A percentile compares a stretch with the other conserved stretches of the same genome.
Evolutionary conservation across 1,140 invertebrate species (phyloP).

Genomic region (Cotesia chilonis): DNA sequence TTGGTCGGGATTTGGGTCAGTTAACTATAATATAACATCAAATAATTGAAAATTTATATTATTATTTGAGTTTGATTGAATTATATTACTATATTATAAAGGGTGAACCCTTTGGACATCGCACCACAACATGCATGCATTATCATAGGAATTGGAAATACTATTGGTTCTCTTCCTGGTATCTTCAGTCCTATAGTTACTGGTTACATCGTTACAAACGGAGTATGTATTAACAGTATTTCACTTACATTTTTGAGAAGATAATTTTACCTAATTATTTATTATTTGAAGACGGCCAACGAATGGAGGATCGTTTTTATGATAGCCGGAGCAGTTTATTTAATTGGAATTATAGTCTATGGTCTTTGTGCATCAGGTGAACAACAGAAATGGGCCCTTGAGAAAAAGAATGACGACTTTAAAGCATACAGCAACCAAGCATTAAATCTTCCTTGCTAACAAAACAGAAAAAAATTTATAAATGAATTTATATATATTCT

Average conservation of each 20-base stretch:
- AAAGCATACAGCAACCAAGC: no score
- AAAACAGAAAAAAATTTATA: no score
- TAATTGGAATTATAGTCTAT: constrained; percentile 81
- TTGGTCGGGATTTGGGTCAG: constrained; percentile 85
- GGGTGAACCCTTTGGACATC: constrained; percentile 88
- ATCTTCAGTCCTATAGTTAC: constrained; percentile 84
- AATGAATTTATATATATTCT: no score
- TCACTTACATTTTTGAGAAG: not conserved
- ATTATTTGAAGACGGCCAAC: constrained; percentile 69
- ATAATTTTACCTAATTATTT: not conserved
- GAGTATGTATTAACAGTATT: constrained; percentile 61
- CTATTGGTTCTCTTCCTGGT: constrained; percentile 86
- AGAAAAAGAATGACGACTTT: no score
- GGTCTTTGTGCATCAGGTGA: constrained; percentile 82
- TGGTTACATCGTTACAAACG: constrained; percentile 78
- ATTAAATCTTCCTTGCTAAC: no score
- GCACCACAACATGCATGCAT: constrained; percentile 84
- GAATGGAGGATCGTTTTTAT: constrained; percentile 88
- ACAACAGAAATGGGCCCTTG: constrained; percentile 77
- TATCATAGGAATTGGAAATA: constrained; percentile 89
- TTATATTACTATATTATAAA: constrained; percentile 58
- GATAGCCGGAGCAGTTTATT: constrained; percentile 80
- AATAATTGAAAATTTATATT: no score
- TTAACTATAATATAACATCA: not conserved
- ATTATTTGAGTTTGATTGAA: not conserved